Conservation (phyloP, 35 echinoderm and acorn worm species). For the Acanthaster planci region DNA sequence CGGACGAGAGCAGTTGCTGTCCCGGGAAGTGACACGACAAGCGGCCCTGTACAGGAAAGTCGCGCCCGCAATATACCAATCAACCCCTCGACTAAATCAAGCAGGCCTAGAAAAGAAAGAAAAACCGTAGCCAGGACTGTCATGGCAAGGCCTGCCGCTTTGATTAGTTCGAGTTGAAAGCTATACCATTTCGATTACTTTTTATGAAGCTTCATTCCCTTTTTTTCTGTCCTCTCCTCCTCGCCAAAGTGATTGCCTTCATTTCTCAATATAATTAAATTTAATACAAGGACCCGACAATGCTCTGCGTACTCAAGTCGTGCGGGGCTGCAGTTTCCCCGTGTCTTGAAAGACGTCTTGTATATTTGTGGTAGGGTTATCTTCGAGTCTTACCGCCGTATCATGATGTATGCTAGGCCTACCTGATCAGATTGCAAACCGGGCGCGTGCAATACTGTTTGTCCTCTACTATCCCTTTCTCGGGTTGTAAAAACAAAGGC, state of each 20-base stretch:
- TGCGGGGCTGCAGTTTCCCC: neutral
- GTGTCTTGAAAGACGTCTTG: constrained; percentile 3
- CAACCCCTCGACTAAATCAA: constrained; percentile 6
- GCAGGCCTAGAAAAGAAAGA: neutral
- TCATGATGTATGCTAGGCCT: no score
- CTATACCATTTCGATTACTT: constrained; percentile 28
- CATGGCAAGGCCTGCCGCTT: neutral
- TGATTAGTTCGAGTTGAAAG: constrained; percentile 27
- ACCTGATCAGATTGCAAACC: neutral
- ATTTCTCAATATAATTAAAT: constrained; percentile 35
- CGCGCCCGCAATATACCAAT: neutral
- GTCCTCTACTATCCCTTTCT: neutral
- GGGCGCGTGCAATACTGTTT: neutral
- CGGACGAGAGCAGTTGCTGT: neutral
- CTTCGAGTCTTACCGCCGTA: neutral
- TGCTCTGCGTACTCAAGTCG: no score
- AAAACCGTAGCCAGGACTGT: no score
- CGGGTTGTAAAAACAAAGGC: neutral
- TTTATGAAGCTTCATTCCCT: constrained; percentile 20
- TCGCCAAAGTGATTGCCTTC: constrained; percentile 15
- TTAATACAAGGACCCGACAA: constrained; percentile 1
- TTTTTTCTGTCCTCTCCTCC: neutral
- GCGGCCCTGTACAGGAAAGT: neutral
- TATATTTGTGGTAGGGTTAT: constrained; percentile 24
- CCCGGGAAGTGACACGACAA: neutral